phyloP scores from a whole-genome alignment of 2,113 vertebrate genomes.

The Panthera uncia region DNA sequence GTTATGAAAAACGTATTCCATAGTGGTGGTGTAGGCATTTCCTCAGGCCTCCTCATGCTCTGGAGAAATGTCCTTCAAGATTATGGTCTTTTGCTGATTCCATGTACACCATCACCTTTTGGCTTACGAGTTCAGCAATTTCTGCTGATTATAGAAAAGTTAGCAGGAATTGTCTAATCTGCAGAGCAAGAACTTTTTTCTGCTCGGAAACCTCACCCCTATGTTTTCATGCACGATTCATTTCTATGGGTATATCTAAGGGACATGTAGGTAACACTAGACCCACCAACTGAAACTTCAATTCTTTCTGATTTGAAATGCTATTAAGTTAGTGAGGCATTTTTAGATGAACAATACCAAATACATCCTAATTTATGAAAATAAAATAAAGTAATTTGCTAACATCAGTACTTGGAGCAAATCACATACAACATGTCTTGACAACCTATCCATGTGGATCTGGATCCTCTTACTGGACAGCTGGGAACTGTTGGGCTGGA shows the following conservation, averaged over 20 bases:
- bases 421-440: neutral
- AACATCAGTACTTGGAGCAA: neutral
- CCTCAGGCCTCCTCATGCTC: neutral
- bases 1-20: neutral
- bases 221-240: neutral
- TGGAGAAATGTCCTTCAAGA: neutral
- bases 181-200: neutral
- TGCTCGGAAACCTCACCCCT: neutral
- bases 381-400: neutral
- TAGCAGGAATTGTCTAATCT: neutral
- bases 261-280: neutral
- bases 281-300: neutral
- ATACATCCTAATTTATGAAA: neutral
- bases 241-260: neutral
- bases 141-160: neutral
- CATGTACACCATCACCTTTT: neutral
- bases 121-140: neutral
- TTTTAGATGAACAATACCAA: slow-evolving; percentile 34
- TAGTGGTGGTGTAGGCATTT: neutral
- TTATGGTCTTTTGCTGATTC: neutral
- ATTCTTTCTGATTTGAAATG: neutral
- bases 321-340: neutral
- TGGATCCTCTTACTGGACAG: neutral
- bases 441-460: neutral
- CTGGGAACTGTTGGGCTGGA: neutral